A percentile compares a stretch with the other conserved stretches of the same genome.
Evolutionary conservation across 2,113 vertebrate genomes (phyloP).

Genomic region (Sinocyclocheilus maitianheensis): DNA sequence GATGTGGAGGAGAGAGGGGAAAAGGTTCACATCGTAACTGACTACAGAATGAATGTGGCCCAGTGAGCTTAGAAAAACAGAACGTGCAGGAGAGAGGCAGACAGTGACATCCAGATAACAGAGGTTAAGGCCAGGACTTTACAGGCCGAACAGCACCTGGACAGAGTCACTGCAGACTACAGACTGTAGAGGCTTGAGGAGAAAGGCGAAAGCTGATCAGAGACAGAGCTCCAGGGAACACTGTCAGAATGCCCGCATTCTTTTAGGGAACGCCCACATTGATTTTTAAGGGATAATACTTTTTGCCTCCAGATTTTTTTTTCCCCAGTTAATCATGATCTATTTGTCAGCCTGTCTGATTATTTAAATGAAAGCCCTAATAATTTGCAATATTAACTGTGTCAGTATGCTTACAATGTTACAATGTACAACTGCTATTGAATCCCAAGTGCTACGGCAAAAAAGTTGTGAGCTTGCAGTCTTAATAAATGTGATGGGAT

Average conservation of each 20-base stretch:
- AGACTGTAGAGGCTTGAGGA: conserved; percentile 1
- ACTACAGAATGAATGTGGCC: conserved; percentile 58
- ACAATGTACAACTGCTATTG: background rate
- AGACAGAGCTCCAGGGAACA: conserved; percentile 63
- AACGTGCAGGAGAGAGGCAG: conserved; percentile 61
- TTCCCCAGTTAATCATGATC: background rate
- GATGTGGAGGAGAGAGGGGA: conserved; percentile 37
- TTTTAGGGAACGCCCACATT: background rate
- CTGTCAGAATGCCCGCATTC: conserved; percentile 54
- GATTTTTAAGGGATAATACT: background rate
- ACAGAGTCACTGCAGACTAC: conserved; percentile 52
- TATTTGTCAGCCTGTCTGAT: background rate
- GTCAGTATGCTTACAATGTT: background rate
- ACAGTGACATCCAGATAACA: conserved; percentile 74
- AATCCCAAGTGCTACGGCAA: background rate
- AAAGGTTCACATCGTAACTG: conserved; percentile 21
- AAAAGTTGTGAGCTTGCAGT: background rate
- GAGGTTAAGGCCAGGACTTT: conserved; percentile 70
- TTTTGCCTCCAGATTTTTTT: background rate
- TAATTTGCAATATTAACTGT: background rate
- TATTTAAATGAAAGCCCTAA: background rate
- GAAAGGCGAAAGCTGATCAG: conserved; percentile 72
- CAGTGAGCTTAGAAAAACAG: conserved; percentile 68
- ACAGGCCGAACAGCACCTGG: conserved; percentile 68
- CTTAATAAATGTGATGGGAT: background rate